Base-by-base conservation (phyloP, 2,888 invertebrate species). In the Pyrrhia umbra region DNA sequence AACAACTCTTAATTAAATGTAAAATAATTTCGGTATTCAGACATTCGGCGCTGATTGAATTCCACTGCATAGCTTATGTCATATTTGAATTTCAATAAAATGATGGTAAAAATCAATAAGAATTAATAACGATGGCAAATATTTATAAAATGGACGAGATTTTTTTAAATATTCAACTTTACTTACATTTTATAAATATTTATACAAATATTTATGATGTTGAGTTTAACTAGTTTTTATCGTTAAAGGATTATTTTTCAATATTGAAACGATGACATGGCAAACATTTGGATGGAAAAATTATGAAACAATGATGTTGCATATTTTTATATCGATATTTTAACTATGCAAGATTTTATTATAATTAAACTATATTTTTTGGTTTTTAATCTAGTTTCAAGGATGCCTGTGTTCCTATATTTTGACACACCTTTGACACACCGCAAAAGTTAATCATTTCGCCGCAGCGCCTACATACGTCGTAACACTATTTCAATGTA, bases 1-100 rank as follows among this genome's bases (percentile, higher is more conserved):
- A 88, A 86, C 87, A 87, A 85, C 81, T 84, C 87, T 85, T 86
- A 90, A 92, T 91, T 91, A 89, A 87, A 91, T 86, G 83, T 85
- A 80, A 86, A 87, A 90, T 89, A 84, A 90, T 87, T 88, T 87
- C 34, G 67, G 49, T 16, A 57, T 61, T 74, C 80, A 72, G 75
- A 80, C 67, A 77, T 79, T 79, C 65, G 18, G 54, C 40, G 60
- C 18, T 68, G 65, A 81, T 80, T 78, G 75, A 60, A 78, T 68
- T 49, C 54, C n/a, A 56, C 51, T 61, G 63, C 66, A 70, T 63
- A 69, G 57, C 64, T 68, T 60, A 66, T 55, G 58, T 45, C 60
- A 51, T 51, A 78, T 78, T 78, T 79, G 71, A 80, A 78, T 70
- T 71, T 64, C 65, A 68, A 64, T 64, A 68, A 68, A 37, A 23